Evolutionary conservation across 2,113 vertebrate species (phyloP).

Genomic region (Paratilapia polleni): DNA sequence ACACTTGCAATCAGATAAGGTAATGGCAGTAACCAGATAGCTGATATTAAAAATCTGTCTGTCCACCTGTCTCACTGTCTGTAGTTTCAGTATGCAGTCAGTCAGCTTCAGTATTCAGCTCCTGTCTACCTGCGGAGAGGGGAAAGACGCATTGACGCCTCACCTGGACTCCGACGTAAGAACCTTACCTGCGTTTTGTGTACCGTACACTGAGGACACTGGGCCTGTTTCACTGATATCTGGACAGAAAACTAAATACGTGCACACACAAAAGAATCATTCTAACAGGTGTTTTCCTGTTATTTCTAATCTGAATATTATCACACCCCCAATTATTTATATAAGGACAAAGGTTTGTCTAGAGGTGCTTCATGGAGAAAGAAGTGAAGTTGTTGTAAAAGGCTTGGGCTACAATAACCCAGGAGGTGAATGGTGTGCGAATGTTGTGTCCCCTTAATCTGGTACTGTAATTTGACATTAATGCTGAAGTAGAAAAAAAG

Average conservation of each 20-base stretch:
- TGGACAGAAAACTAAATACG: background rate
- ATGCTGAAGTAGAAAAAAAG: background rate
- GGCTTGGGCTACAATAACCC: too few species aligned
- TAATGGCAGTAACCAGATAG: background rate
- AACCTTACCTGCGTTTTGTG: background rate
- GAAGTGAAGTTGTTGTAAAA: too few species aligned
- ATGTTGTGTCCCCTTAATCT: background rate
- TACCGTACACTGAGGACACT: background rate
- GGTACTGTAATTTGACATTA: background rate
- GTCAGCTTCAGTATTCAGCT: conserved; percentile 74
- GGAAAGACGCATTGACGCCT: conserved; percentile 74
- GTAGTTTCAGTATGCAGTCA: conserved; percentile 74
- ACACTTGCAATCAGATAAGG: too few species aligned
- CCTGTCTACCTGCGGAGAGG: conserved; percentile 76
- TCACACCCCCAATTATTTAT: too few species aligned
- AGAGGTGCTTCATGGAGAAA: too few species aligned
- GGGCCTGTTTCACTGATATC: background rate
- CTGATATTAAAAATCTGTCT: background rate
- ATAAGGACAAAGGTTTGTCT: too few species aligned
- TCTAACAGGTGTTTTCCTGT: too few species aligned
- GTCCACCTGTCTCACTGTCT: background rate
- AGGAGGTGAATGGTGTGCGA: background rate
- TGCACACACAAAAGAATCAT: background rate
- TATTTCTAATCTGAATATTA: too few species aligned
- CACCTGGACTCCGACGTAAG: conserved; percentile 80